These are phyloP conservation scores for Diarsia brunnea DNA, from an alignment of 2,888 invertebrate species.

Conservation along the genomic window DNA sequence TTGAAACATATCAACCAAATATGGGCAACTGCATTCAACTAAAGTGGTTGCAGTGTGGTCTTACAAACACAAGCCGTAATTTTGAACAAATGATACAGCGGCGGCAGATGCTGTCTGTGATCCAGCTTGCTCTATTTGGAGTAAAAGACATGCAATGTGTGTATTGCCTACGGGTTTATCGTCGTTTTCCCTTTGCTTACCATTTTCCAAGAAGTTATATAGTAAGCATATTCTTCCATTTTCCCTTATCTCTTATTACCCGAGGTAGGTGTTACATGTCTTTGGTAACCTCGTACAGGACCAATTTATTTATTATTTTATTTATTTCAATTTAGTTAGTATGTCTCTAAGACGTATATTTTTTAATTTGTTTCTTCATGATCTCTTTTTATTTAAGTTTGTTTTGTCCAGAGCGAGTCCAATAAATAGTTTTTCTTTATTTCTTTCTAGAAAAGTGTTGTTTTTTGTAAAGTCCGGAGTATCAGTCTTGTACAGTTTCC, in stretches of 20 bases:
- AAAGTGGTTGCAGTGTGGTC: conserved; percentile 2
- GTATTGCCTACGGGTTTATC: conserved; percentile 4
- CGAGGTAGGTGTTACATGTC: too few species aligned
- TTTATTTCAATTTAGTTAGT: too few species aligned
- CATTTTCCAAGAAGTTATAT: neutral
- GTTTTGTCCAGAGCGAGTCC: too few species aligned
- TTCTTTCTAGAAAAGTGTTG: too few species aligned
- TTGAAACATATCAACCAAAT: conserved; percentile 11
- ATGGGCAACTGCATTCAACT: neutral
- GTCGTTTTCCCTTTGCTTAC: neutral
- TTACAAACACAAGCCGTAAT: conserved; percentile 15
- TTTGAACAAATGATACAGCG: conserved; percentile 36
- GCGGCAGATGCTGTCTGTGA: neutral
- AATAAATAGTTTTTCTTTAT: too few species aligned
- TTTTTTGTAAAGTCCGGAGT: too few species aligned
- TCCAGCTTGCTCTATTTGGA: neutral
- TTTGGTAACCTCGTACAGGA: too few species aligned
- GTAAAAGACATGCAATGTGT: neutral
- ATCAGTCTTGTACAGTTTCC: neutral
- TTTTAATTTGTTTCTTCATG: too few species aligned
- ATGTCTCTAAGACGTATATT: too few species aligned
- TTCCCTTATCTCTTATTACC: too few species aligned
- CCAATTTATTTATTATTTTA: too few species aligned
- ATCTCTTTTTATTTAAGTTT: too few species aligned
- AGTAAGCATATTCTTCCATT: neutral